phyloP scores from a whole-genome alignment of 2,113 vertebrate genomes.

The Halcyon malimbica region DNA sequence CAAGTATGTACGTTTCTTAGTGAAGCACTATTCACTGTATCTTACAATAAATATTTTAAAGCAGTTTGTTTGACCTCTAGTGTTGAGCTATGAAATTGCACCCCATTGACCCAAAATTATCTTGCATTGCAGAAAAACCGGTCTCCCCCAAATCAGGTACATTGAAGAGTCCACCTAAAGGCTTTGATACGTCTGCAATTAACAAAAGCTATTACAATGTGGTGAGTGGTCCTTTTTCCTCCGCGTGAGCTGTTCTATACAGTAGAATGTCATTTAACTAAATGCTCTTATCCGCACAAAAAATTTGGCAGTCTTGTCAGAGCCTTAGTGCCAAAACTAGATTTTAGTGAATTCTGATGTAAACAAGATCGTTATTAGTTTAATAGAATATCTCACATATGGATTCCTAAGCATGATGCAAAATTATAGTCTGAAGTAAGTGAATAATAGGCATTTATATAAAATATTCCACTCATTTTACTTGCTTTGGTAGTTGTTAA shows the following conservation, averaged over 20 bases:
- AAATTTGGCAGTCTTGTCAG: neutral
- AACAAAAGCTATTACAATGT: conserved; percentile 98
- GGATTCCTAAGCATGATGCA: neutral
- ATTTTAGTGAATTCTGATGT: neutral
- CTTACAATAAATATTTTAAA: neutral
- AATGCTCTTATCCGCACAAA: neutral
- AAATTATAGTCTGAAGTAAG: neutral
- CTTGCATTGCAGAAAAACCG: conserved; percentile 86
- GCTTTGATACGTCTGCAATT: conserved; percentile 92
- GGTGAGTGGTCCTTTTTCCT: conserved; percentile 80
- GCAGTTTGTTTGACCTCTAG: conserved; percentile 48
- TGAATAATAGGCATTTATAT: neutral
- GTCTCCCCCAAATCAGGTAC: conserved; percentile 94
- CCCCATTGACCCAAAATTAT: neutral
- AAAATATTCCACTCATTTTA: neutral
- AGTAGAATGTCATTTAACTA: neutral
- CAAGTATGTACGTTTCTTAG: neutral
- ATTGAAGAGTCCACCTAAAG: conserved; percentile 95
- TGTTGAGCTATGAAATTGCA: conserved; percentile 32
- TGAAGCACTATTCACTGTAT: neutral
- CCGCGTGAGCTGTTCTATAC: neutral
- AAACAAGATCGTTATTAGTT: neutral
- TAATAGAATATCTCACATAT: neutral
- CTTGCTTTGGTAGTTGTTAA: neutral
- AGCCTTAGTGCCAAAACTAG: neutral